phyloP scores from a whole-genome alignment of 1,140 invertebrate genomes.

The Oedothorax gibbosus region DNA sequence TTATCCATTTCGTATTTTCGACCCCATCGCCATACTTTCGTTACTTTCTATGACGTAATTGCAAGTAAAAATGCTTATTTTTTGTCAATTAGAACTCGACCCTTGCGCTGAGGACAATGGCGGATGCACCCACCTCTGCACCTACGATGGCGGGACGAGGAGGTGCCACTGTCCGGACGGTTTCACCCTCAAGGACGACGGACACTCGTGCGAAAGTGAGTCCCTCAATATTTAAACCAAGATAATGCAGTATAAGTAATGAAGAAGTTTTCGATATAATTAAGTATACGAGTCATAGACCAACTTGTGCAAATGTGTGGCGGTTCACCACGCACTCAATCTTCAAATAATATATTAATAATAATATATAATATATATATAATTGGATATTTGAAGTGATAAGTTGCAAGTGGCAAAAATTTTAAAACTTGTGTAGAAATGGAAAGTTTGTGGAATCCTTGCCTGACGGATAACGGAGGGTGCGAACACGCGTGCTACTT shows the following conservation, averaged over 20 bases:
- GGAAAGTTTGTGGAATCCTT: constrained; percentile 24
- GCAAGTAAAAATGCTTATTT: neutral
- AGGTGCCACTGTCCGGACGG: neutral
- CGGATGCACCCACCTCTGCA: constrained; percentile 1
- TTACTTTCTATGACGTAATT: too few relatives aligned
- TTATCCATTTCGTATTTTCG: too few relatives aligned
- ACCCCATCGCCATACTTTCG: too few relatives aligned
- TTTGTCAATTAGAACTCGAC: constrained; percentile 9
- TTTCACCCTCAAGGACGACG: neutral
- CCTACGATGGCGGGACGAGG: neutral
- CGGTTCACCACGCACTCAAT: too few relatives aligned
- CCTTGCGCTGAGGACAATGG: constrained; percentile 13
- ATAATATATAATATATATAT: too few relatives aligned
- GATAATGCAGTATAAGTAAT: too few relatives aligned
- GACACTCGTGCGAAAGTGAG: constrained; percentile 7
- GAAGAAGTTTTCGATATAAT: too few relatives aligned
- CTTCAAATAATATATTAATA: too few relatives aligned
- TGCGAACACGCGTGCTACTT: constrained; percentile 24
- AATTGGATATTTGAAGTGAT: too few relatives aligned
- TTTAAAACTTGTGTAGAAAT: neutral
- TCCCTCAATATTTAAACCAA: neutral
- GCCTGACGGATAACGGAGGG: constrained; percentile 23
- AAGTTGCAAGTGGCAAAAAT: neutral
- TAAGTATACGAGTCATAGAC: too few relatives aligned
- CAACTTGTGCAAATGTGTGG: too few relatives aligned